Evolutionary conservation across 2,888 invertebrate genomes (phyloP).

Genomic region (Agonopterix arenella): DNA sequence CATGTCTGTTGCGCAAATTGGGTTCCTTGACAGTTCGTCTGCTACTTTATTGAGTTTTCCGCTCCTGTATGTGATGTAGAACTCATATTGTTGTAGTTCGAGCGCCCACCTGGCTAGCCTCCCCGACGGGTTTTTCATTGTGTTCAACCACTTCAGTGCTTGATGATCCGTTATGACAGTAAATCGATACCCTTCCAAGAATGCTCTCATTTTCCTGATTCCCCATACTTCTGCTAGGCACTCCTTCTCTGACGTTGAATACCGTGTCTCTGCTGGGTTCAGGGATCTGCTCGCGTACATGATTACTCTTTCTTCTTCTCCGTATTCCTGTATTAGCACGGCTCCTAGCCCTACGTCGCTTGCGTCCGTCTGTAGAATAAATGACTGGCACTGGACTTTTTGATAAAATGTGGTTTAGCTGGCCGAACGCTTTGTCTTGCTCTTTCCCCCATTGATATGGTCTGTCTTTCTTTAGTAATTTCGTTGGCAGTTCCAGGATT

Average conservation of each 20-base stretch:
- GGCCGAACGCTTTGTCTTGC: constrained; percentile 1
- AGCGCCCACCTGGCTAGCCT: background rate
- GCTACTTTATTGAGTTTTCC: background rate
- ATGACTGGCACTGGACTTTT: background rate
- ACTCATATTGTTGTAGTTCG: background rate
- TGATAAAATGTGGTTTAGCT: background rate
- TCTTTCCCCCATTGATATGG: constrained; percentile 3
- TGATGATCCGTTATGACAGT: constrained; percentile 1
- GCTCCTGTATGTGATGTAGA: background rate
- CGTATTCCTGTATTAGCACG: constrained; percentile 3
- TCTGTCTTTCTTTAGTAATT: background rate
- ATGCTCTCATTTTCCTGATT: background rate
- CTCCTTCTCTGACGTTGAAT: background rate
- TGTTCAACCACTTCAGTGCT: constrained; percentile 1
- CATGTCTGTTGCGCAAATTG: too few species aligned
- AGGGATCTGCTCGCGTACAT: background rate
- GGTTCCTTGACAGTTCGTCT: background rate
- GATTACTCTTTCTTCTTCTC: constrained; percentile 2
- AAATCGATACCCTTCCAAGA: background rate
- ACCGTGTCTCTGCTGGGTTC: background rate
- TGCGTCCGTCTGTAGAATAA: constrained; percentile 6
- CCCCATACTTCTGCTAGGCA: background rate
- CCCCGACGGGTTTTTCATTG: background rate
- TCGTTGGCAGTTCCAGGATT: constrained; percentile 6
- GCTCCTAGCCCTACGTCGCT: constrained; percentile 1